phyloP scores from a whole-genome alignment of 1,140 invertebrate genomes.

The Diabrotica undecimpunctata region DNA sequence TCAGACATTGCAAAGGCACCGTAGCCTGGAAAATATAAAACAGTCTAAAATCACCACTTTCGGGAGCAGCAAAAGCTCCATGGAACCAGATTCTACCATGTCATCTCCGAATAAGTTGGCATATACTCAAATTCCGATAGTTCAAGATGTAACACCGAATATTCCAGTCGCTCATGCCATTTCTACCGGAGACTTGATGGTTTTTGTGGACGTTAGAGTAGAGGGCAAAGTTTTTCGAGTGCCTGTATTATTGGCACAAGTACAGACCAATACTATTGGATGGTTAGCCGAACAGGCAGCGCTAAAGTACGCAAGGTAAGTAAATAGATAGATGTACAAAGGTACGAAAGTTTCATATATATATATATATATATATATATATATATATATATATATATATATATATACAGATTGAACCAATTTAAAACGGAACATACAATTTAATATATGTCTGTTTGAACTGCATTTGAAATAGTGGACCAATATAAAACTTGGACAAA shows the following conservation, averaged over 20 bases:
- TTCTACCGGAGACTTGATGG: slow-evolving; percentile 27
- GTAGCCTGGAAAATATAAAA: not conserved
- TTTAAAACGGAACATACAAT: too few relatives aligned
- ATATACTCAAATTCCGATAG: not conserved
- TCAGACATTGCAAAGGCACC: not conserved
- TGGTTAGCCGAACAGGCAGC: slow-evolving; percentile 69
- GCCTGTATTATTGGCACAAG: slow-evolving; percentile 56
- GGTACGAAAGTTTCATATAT: too few relatives aligned
- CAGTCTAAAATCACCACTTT: slow-evolving; percentile 32
- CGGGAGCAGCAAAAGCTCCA: slow-evolving; percentile 14
- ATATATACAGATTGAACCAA: too few relatives aligned
- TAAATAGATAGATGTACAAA: too few relatives aligned
- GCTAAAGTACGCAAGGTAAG: slow-evolving; percentile 62
- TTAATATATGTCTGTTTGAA: too few relatives aligned
- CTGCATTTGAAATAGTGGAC: too few relatives aligned
- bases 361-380: too few relatives aligned
- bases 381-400: too few relatives aligned
- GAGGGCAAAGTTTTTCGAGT: slow-evolving; percentile 61
- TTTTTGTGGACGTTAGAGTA: slow-evolving; percentile 60
- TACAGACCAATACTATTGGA: slow-evolving; percentile 58
- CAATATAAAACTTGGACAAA: too few relatives aligned
- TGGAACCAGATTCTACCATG: slow-evolving; percentile 25
- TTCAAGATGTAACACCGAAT: slow-evolving; percentile 9
- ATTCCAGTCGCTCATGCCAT: not conserved
- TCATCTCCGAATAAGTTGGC: not conserved